Evolutionary conservation across 2,888 invertebrate genomes (phyloP), one percentile per base, ranked within the genome.

Genomic region (Eudemis profundana): DNA sequence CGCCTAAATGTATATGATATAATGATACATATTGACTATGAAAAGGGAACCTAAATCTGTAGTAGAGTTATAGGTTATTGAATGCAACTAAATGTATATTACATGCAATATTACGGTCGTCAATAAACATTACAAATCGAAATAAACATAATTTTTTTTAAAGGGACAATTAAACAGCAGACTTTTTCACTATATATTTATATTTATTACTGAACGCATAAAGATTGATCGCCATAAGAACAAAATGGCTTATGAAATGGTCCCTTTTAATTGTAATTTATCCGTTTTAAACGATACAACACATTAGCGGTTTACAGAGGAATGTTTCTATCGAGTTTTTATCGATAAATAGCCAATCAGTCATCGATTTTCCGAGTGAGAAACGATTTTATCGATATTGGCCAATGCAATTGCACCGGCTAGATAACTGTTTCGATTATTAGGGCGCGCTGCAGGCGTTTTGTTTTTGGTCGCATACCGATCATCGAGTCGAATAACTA

Each of bases 391-490:
- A 57, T 63, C 63, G 63, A 50, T 27, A 38, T 61, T 62, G 38
- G 46, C 53, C 61, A 54, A 50, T 63, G 63, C 63, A 63, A 63
- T 50, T 57, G 63, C 63, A 63, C 27, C 29, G 61, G n/a, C 27
- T 17, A 23, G 57, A 63, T 57, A 63, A 63, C 63, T 50, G 63
- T 63, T 42, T 23, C 49, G 56, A 63, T 57, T 63, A 63, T 57
- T 57, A 57, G 63, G 56, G 57, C 63, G 36, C 63, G 56, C 63
- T 63, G 57, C 50, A 57, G 63, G 63, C 63, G 63, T 63, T 63
- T 63, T 63, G 63, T 63, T 63, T 63, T 63, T 63, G 50, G 63
- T 50, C 50, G 56, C 63, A 63, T 63, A 50, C 63, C 63, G 57
- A 50, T 63, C 63, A 63, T 57, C 57, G 57, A 57, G 23, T 63